Evolutionary conservation across 1,140 invertebrate genomes (phyloP).

Genomic region (Leptinotarsa undecemlineata): DNA sequence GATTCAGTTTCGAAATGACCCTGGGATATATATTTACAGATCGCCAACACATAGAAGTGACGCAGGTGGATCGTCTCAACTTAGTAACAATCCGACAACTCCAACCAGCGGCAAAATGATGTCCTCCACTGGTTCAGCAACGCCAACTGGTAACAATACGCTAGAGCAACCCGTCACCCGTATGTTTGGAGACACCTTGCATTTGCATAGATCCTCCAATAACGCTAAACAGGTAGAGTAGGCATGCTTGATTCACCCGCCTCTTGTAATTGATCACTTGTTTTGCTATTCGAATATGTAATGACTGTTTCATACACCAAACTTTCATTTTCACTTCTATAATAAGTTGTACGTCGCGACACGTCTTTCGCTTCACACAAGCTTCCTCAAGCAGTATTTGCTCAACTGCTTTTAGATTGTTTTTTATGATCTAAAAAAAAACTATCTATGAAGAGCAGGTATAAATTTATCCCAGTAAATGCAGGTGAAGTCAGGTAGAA

Average conservation of each 20-base stretch:
- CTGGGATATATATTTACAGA: slow-evolving; percentile 34
- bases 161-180: slow-evolving; percentile 58
- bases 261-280: slow-evolving; percentile 1
- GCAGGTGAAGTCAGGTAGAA: no score
- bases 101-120: slow-evolving; percentile 38
- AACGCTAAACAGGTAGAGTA: slow-evolving; percentile 58
- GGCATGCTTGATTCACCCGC: slow-evolving; percentile 16
- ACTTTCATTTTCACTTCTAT: no score
- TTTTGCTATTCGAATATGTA: background rate
- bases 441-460: no score
- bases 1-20: no score
- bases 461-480: no score
- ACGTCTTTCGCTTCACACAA: no score
- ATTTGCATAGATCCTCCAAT: slow-evolving; percentile 55
- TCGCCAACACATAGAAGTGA: slow-evolving; percentile 47
- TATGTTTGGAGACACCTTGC: slow-evolving; percentile 65
- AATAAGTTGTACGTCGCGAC: no score
- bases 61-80: slow-evolving; percentile 35
- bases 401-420: no score
- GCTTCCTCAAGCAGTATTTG: no score
- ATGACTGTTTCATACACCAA: background rate
- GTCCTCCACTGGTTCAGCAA: slow-evolving; percentile 46
- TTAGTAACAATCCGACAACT: slow-evolving; percentile 33
- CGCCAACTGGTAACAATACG: slow-evolving; percentile 59
- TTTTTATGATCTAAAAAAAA: no score